Evolutionary conservation across 2,797 vertebrate species (phyloP).

Genomic region (Peromyscus melanophrys): DNA sequence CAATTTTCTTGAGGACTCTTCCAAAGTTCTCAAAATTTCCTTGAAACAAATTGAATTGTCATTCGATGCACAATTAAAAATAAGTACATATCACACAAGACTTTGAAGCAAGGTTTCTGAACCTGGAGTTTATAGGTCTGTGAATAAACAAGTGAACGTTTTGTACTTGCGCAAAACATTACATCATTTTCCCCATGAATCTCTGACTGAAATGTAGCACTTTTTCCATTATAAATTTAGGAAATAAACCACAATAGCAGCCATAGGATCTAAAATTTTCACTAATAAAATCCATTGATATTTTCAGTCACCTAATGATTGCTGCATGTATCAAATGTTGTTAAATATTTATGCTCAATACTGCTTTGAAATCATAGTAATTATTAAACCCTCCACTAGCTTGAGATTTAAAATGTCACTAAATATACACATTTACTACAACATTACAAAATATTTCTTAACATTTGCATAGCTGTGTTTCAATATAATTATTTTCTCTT

Average conservation of each 20-base stretch:
- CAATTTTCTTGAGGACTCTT: conserved; percentile 77
- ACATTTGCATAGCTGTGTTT: conserved; percentile 23
- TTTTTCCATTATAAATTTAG: conserved; percentile 48
- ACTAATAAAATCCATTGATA: conserved; percentile 46
- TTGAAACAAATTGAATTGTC: conserved; percentile 71
- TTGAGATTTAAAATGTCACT: conserved; percentile 70
- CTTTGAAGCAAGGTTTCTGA: conserved; percentile 34
- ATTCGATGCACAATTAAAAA: conserved; percentile 64
- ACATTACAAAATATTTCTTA: conserved; percentile 40
- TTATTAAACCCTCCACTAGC: conserved; percentile 63
- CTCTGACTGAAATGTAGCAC: not conserved
- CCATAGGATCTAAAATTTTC: not conserved
- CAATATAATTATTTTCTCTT: conserved; percentile 46
- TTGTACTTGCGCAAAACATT: conserved; percentile 13
- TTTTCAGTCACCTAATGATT: conserved; percentile 54
- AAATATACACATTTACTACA: conserved; percentile 40
- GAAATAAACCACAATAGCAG: not conserved
- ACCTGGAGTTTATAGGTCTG: not conserved
- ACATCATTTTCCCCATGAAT: not conserved
- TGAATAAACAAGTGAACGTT: conserved; percentile 26
- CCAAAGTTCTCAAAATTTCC: conserved; percentile 69
- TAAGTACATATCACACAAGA: conserved; percentile 39
- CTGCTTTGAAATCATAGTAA: conserved; percentile 66
- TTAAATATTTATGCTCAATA: conserved; percentile 64
- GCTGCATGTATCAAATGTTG: conserved; percentile 56